Conservation (phyloP, 2,113 vertebrate genomes). For the Condylura cristata region DNA sequence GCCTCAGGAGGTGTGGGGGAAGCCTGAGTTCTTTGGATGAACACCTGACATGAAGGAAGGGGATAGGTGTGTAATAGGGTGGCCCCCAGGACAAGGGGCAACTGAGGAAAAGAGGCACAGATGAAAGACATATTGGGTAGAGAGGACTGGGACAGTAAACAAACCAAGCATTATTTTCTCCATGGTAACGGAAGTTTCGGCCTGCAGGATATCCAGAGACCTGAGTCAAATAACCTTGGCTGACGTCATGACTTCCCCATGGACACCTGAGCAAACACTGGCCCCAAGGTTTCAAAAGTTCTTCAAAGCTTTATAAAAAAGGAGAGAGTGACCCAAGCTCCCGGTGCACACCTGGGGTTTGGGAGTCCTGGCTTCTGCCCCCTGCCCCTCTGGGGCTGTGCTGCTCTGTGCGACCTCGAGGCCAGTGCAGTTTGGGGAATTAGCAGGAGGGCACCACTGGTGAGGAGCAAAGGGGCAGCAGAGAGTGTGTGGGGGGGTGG, state of each 20-base stretch:
- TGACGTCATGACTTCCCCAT: not conserved
- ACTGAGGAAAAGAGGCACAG: not conserved
- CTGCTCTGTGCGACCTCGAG: not conserved
- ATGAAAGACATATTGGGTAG: not conserved
- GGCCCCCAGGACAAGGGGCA: not conserved
- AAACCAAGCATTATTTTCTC: not conserved
- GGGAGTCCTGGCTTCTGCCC: not conserved
- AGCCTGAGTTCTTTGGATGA: not conserved
- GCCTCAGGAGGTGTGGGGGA: not conserved
- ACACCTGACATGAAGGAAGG: not conserved
- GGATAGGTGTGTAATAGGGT: no score
- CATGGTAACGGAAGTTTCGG: not conserved
- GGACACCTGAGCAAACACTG: not conserved
- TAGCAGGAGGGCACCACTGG: not conserved
- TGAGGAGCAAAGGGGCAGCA: not conserved
- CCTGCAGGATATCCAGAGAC: not conserved
- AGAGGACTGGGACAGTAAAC: not conserved
- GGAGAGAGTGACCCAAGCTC: not conserved
- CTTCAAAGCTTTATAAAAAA: not conserved
- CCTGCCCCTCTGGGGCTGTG: not conserved
- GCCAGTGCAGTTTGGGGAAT: not conserved
- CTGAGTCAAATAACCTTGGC: not conserved
- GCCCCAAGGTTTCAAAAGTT: not conserved
- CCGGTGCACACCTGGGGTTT: rapidly evolving
- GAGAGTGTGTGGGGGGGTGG: not conserved